Percentiles rank a stretch among this genome's conserved stretches.
These are phyloP conservation scores for Notiomystis cincta DNA, from an alignment of 2,113 vertebrate species.

Conservation along the genomic window DNA sequence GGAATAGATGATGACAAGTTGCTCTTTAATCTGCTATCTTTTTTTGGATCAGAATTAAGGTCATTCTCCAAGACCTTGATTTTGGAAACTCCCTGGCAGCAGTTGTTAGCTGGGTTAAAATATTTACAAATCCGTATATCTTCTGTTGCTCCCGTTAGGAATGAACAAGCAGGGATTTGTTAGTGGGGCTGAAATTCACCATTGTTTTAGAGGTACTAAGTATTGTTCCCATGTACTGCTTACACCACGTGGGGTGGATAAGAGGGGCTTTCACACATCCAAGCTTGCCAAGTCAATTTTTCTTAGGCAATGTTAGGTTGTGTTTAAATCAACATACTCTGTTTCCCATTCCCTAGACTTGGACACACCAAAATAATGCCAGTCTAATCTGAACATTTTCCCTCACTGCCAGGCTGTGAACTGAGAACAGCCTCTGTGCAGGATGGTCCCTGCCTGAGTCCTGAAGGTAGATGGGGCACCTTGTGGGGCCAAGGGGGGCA, in stretches of 20 bases:
- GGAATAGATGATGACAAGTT: slow-evolving; percentile 59
- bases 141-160: background rate
- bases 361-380: background rate
- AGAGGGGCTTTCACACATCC: slow-evolving; percentile 18
- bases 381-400: background rate
- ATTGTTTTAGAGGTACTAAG: slow-evolving; percentile 20
- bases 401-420: background rate
- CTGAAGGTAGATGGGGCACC: background rate
- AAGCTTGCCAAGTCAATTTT: slow-evolving; percentile 17
- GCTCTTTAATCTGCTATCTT: slow-evolving; percentile 35
- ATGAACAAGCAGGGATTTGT: slow-evolving; percentile 43
- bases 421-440: background rate
- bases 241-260: background rate
- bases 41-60: slow-evolving; percentile 26
- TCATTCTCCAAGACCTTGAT: background rate
- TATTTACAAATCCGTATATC: slow-evolving; percentile 30
- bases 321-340: background rate
- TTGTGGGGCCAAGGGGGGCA: background rate
- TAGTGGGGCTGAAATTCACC: background rate
- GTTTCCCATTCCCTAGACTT: background rate
- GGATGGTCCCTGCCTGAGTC: background rate
- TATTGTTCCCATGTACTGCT: slow-evolving; percentile 3
- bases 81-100: slow-evolving; percentile 58
- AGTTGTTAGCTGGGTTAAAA: slow-evolving; percentile 46
- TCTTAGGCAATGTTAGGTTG: background rate